These are phyloP conservation scores for Apteryx mantelli DNA, from an alignment of 2,113 vertebrate genomes.

Conservation along the genomic window DNA sequence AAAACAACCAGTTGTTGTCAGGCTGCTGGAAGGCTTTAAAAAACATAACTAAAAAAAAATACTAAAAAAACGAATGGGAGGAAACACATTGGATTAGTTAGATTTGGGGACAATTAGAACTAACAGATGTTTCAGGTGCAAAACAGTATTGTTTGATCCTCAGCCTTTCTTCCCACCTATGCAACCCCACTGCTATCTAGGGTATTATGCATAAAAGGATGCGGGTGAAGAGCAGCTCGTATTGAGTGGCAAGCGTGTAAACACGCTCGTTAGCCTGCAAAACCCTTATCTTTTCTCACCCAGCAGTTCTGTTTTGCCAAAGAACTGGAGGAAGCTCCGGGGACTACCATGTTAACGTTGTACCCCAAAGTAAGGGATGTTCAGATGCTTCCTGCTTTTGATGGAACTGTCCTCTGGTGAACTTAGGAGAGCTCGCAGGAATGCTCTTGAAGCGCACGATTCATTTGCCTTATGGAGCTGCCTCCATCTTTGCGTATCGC, in stretches of 20 bases:
- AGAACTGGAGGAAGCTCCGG: background rate
- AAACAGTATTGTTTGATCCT: background rate
- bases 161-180: background rate
- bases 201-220: background rate
- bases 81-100: background rate
- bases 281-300: background rate
- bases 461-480: background rate
- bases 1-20: background rate
- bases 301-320: background rate
- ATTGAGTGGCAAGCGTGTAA: background rate
- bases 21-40: background rate
- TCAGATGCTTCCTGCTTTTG: background rate
- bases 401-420: background rate
- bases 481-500: rapidly evolving
- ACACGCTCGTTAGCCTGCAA: rapidly evolving
- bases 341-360: rapidly evolving
- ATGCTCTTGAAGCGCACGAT: background rate
- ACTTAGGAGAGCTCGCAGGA: background rate
- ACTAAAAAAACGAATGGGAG: background rate
- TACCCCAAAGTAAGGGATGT: background rate
- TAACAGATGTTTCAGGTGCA: background rate
- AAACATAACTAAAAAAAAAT: background rate
- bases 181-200: no score
- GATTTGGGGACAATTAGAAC: background rate
- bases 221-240: background rate